Base-by-base conservation (phyloP, 2,797 vertebrate species). In the Sebastes cheni region DNA sequence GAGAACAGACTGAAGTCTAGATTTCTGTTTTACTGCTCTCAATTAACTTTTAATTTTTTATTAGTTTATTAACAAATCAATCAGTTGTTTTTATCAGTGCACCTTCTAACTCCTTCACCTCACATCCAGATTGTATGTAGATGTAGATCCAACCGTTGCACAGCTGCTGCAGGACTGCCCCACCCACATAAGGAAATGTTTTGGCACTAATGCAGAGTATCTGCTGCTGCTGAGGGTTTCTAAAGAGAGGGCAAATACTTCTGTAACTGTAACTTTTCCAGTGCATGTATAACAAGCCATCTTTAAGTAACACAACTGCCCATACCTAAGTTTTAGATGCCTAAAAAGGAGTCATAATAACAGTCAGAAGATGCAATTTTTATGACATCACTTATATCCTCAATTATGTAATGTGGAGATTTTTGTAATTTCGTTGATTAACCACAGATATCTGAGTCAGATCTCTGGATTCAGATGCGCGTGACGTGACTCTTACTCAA, bases 161-260 rank as follows among this genome's bases (percentile, higher is more conserved):
- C 36, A 62, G 32, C 13, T 23, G 3, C 66, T 73, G 83, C 72
- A 42, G n/a, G 14, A 32, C 61, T 29, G 84, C 87, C 87, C 79
- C 86, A 85, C 92, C 90, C 88, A 62, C 83, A 84, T 29, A 67
- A 88, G 73, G 73, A 88, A 75, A 88, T 72, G 61, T 77, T 81
- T 81, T 88, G 80, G 72, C 64, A 62, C 54, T 39, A 34, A 39
- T 61, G 30, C 11, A 62, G 55, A 73, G n/a, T 61, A 52, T 73
- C 52, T 70, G 52, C 67, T 86, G 76, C 65, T 16, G 77, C 58
- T 18, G 2, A 72, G 10, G 11, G 58, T 25, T 64, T 76, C 23
- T 39, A 23, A 59, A 30, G 20, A n/a, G 32, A 29, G 36, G 16
- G 1, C 18, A 67, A n/a, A 58, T 52, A 4, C 8, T 20, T 79